Evolutionary conservation across 1,140 invertebrate genomes (phyloP).

Genomic region (Platorchestia sp.): DNA sequence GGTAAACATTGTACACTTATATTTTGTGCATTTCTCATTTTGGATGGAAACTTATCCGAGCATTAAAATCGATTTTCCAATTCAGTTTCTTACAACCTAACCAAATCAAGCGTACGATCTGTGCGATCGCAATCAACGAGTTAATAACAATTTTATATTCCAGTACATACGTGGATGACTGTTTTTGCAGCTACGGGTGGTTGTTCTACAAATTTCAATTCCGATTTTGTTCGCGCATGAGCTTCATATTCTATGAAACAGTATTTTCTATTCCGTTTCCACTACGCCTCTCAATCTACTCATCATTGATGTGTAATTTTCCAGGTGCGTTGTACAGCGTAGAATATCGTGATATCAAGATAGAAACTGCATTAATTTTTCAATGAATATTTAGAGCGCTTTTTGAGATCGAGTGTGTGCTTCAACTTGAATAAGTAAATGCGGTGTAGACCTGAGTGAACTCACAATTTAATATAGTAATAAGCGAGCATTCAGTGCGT

Average conservation of each 20-base stretch:
- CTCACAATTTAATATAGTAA: background rate
- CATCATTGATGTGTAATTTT: background rate
- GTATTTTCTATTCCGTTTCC: too few relatives aligned
- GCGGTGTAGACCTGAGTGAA: background rate
- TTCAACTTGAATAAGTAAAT: background rate
- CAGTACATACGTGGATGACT: background rate
- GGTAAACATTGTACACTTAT: too few relatives aligned
- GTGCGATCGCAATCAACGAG: background rate
- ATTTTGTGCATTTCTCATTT: too few relatives aligned
- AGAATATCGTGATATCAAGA: background rate
- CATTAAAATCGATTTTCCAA: too few relatives aligned
- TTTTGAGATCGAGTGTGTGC: background rate
- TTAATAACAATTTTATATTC: background rate
- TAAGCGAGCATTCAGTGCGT: background rate
- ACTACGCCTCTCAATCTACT: too few relatives aligned
- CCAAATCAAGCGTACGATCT: background rate
- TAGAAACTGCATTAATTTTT: background rate
- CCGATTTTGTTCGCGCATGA: background rate
- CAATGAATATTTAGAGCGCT: background rate
- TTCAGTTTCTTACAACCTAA: too few relatives aligned
- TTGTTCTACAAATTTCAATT: too few relatives aligned
- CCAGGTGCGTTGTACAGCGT: background rate
- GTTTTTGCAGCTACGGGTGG: too few relatives aligned
- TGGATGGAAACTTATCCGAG: too few relatives aligned
- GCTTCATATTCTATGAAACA: background rate